These are phyloP conservation scores for Paramuricea clavata DNA, from an alignment of 92 coral and sea anemone genomes.

Conservation along the genomic window DNA sequence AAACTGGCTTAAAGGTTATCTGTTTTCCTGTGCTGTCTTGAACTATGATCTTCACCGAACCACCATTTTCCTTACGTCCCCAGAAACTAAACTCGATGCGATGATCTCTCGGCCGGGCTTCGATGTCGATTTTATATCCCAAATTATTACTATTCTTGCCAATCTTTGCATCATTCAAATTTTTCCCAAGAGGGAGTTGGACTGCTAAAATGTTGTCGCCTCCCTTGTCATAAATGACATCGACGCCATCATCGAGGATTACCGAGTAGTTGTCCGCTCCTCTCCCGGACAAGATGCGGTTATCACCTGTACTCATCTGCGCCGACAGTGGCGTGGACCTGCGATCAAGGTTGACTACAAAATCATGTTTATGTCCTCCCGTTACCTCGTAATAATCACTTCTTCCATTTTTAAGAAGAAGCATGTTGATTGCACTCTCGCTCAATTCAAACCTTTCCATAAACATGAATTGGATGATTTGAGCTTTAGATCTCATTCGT, in stretches of 20 bases:
- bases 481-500: conserved; percentile 22
- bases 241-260: conserved; percentile 39
- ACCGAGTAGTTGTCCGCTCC: conserved; percentile 62
- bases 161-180: conserved; percentile 50
- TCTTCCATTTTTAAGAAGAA: conserved; percentile 32
- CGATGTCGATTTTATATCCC: conserved; percentile 33
- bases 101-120: conserved; percentile 34
- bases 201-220: conserved; percentile 61
- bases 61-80: neutral
- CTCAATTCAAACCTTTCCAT: conserved; percentile 64
- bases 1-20: conserved; percentile 57
- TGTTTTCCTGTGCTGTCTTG: conserved; percentile 67
- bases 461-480: conserved; percentile 8
- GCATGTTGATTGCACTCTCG: conserved; percentile 49
- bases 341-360: conserved; percentile 50
- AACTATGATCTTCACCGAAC: conserved; percentile 51
- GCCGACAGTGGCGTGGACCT: conserved; percentile 54
- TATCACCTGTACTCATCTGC: conserved; percentile 57
- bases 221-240: conserved; percentile 66
- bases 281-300: conserved; percentile 60
- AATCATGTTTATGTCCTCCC: conserved; percentile 67
- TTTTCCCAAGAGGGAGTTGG: conserved; percentile 46
- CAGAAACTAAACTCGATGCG: neutral
- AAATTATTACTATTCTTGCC: conserved; percentile 27
- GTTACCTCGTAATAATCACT: conserved; percentile 64